These are phyloP conservation scores for Osmoderma eremita DNA, from an alignment of 2,888 invertebrate genomes.

Conservation along the genomic window DNA sequence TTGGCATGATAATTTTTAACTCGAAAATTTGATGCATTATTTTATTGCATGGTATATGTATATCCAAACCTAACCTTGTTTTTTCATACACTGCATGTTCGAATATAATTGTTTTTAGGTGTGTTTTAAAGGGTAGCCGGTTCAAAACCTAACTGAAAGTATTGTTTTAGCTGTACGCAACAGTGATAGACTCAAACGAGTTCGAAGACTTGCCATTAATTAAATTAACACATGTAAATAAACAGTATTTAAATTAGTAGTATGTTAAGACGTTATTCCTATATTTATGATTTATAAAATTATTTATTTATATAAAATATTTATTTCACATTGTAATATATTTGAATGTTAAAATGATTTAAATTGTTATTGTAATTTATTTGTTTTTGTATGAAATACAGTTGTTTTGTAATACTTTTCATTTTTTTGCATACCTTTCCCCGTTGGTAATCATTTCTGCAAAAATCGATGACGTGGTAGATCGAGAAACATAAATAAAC, in stretches of 20 bases:
- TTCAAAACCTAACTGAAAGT: conserved; percentile 29
- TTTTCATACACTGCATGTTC: background rate
- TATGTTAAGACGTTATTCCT: too few species aligned
- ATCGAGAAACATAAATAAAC: too few species aligned
- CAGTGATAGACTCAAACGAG: background rate
- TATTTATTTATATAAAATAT: conserved; percentile 4
- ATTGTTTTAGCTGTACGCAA: conserved; percentile 22
- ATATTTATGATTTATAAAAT: conserved; percentile 1
- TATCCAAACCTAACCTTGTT: background rate
- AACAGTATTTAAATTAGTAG: conserved; percentile 18
- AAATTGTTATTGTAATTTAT: too few species aligned
- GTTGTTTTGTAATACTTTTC: too few species aligned
- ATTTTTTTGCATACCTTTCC: too few species aligned
- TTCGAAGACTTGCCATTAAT: conserved; percentile 24
- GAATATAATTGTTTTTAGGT: conserved; percentile 21
- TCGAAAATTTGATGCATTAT: too few species aligned
- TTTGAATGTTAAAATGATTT: too few species aligned
- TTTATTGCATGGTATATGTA: too few species aligned
- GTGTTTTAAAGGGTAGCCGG: conserved; percentile 23
- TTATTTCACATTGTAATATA: background rate
- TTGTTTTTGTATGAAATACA: too few species aligned
- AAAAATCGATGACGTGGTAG: too few species aligned
- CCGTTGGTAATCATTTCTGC: too few species aligned
- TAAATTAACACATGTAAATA: conserved; percentile 10
- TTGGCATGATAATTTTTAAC: too few species aligned